Percentiles rank a stretch among this genome's conserved stretches.
These are phyloP conservation scores for Andrena camellia DNA, from an alignment of 2,888 invertebrate species.

Conservation along the genomic window DNA sequence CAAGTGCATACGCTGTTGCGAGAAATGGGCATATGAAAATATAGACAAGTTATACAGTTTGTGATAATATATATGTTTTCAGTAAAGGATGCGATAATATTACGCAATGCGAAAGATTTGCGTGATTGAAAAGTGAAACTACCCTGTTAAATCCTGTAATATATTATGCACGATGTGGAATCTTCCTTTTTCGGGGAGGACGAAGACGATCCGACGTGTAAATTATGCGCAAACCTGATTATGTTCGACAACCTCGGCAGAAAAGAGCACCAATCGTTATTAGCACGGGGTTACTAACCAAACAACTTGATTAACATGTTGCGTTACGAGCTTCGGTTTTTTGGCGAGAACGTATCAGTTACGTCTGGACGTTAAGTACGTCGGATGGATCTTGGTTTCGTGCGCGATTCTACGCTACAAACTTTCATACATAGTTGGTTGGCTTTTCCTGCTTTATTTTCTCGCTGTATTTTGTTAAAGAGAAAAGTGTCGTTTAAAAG, in stretches of 20 bases:
- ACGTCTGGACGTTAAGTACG: background rate
- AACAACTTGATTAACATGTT: constrained; percentile 61
- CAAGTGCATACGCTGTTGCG: background rate
- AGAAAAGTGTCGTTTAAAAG: too few species aligned
- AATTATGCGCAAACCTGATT: constrained; percentile 8
- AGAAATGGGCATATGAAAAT: constrained; percentile 5
- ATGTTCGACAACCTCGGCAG: constrained; percentile 14
- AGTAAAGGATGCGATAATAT: constrained; percentile 43
- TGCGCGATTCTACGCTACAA: constrained; percentile 1
- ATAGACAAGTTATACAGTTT: constrained; percentile 26
- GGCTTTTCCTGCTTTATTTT: background rate
- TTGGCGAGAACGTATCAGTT: constrained; percentile 32
- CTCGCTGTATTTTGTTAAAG: background rate
- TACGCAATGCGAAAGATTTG: constrained; percentile 12
- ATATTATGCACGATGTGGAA: background rate
- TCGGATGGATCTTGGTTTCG: constrained; percentile 18
- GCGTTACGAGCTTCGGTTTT: constrained; percentile 33
- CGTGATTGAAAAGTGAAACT: background rate
- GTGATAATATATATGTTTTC: constrained; percentile 45
- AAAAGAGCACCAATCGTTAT: constrained; percentile 41
- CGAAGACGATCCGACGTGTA: background rate
- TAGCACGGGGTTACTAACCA: constrained; percentile 64
- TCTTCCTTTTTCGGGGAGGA: background rate
- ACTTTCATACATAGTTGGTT: background rate
- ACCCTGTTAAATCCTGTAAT: background rate